Conservation (phyloP, 2,113 vertebrate genomes). For the Calypte anna region DNA sequence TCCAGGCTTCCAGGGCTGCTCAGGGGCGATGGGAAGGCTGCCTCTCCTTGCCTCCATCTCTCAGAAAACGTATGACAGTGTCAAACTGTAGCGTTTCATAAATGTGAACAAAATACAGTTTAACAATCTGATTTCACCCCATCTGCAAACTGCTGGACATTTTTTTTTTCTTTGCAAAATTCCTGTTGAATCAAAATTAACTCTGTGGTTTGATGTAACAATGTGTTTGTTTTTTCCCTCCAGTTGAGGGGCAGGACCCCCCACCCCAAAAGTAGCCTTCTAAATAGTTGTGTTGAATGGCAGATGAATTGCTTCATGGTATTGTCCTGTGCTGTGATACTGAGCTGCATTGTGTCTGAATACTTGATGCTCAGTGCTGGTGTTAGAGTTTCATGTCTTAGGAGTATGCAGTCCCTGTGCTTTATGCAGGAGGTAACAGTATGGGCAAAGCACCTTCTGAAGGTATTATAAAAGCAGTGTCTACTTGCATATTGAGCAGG, state of each 20-base stretch:
- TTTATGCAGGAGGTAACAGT: background rate
- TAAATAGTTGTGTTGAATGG: background rate
- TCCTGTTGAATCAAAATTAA: background rate
- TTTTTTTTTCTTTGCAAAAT: background rate
- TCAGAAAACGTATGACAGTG: background rate
- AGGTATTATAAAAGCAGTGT: background rate
- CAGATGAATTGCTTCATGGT: background rate
- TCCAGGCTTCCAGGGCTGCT: background rate
- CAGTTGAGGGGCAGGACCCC: background rate
- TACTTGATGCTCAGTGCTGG: background rate
- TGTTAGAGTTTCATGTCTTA: background rate
- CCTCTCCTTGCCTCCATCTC: background rate
- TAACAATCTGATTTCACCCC: conserved; percentile 38
- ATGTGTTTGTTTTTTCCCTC: background rate
- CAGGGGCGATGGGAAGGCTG: background rate
- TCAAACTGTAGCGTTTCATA: background rate
- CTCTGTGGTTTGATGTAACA: background rate
- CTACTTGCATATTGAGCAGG: background rate
- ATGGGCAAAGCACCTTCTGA: background rate
- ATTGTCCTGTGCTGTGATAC: background rate
- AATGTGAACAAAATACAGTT: conserved; percentile 22
- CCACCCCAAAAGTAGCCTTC: background rate
- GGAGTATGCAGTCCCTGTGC: background rate
- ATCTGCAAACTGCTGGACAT: conserved; percentile 23
- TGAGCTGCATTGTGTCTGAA: background rate